phyloP scores from a whole-genome alignment of 2,797 vertebrate species.

The Thamnophis elegans region DNA sequence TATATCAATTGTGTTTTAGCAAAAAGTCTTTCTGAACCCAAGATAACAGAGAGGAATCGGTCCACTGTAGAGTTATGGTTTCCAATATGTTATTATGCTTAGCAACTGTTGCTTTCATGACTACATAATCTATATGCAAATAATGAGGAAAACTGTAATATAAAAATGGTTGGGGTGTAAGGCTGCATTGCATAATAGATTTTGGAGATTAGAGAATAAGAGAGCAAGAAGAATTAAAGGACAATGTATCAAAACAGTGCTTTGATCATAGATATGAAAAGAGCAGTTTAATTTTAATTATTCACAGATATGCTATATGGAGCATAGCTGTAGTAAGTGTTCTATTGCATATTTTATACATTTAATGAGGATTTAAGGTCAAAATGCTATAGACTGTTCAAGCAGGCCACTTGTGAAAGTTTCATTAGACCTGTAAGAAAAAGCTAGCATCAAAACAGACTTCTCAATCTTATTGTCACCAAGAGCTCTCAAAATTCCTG shows the following conservation, averaged over 20 bases:
- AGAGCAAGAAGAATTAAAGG: slow-evolving; percentile 15
- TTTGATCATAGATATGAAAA: slow-evolving; percentile 13
- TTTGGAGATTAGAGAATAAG: not conserved
- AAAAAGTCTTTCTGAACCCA: not conserved
- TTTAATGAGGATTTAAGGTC: slow-evolving; percentile 35
- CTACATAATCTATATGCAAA: not conserved
- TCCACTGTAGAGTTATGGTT: not conserved
- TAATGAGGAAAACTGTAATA: not conserved
- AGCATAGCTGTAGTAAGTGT: slow-evolving; percentile 22
- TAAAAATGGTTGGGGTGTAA: not conserved
- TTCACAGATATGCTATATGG: slow-evolving; percentile 35
- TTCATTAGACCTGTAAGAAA: not conserved
- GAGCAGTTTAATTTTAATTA: slow-evolving; percentile 48
- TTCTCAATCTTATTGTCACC: not conserved
- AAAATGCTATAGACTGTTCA: slow-evolving; percentile 33
- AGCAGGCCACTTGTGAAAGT: slow-evolving; percentile 19
- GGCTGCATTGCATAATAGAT: not conserved
- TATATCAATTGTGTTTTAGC: not conserved
- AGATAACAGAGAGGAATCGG: not conserved
- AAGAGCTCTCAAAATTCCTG: not conserved
- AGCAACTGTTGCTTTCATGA: not conserved
- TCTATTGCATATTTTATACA: slow-evolving; percentile 48
- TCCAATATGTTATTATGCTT: not conserved
- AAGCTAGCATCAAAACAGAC: not conserved
- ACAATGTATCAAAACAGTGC: slow-evolving; percentile 15